phyloP scores from a whole-genome alignment of 2,888 invertebrate species.

The Zonitis immaculata region DNA sequence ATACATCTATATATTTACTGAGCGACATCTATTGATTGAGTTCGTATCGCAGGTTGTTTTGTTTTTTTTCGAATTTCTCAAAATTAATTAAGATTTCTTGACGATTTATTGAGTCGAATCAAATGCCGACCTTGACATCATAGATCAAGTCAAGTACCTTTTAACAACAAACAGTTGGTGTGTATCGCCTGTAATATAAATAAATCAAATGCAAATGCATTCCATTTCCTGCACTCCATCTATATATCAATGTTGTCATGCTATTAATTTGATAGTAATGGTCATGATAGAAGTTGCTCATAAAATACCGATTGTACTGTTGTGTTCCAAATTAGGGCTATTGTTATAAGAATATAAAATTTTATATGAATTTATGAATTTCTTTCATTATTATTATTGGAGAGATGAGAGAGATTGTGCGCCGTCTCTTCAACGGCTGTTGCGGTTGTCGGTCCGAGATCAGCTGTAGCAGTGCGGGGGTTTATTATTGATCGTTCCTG shows the following conservation, averaged over 20 bases:
- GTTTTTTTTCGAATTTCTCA: neutral
- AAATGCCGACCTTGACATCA: slow-evolving; percentile 10
- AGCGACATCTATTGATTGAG: slow-evolving; percentile 13
- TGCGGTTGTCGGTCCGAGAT: slow-evolving; percentile 41
- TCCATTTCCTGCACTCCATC: neutral
- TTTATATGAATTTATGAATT: too few relatives aligned
- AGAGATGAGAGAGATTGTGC: slow-evolving; percentile 28
- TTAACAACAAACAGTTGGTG: too few relatives aligned
- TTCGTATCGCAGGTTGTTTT: neutral
- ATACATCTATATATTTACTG: neutral
- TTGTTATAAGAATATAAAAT: too few relatives aligned
- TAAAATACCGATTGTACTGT: too few relatives aligned
- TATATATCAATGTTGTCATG: neutral
- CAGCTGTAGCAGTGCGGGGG: slow-evolving; percentile 48
- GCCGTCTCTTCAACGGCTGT: slow-evolving; percentile 29
- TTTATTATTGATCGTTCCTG: slow-evolving; percentile 42
- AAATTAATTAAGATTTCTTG: too few relatives aligned
- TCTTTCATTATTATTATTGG: slow-evolving; percentile 4
- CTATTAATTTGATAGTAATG: neutral
- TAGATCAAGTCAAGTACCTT: neutral
- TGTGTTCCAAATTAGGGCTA: too few relatives aligned
- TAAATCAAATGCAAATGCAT: neutral
- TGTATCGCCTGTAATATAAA: too few relatives aligned
- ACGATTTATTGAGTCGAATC: too few relatives aligned
- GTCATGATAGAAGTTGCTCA: too few relatives aligned